Evolutionary conservation across 2,113 vertebrate species (phyloP), one percentile per base, ranked within the genome.

Genomic region (Blennius ocellaris): DNA sequence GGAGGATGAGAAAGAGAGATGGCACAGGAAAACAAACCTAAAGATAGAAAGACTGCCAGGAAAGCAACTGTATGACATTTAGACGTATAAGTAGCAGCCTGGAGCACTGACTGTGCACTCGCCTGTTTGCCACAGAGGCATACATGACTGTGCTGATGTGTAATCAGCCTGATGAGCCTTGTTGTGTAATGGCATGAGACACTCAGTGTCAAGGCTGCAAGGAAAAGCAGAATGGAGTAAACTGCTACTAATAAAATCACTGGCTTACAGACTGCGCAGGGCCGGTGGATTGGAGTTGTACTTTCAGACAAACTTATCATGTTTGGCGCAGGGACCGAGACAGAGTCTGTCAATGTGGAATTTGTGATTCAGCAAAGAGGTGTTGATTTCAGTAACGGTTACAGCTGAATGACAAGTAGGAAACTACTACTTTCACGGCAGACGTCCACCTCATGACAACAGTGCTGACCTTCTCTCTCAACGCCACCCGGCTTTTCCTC

Each of bases 81-180:
- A 51, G 71, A 62, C 64, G 71, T 76, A 47, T 54, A 72, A 80
- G 69, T 58, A 55, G 60, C 47, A 75, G 83, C 85, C 75, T 12
- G 14, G 43, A 84, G 82, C 69, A 37, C 5, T 38, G 60, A 55
- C 55, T 59, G 41, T 66, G 55, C 53, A 59, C 70, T 41, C 54
- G 54, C 65, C 74, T 77, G 50, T 39, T 52, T 59, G 59, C 71
- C 73, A 76, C 56, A 54, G 73, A 68, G 54, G 72, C 61, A 51
- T 45, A 65, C 43, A 53, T 52, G 69, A 85, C 57, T 63, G 40
- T 82, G 47, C 74, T 57, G 72, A 83, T 77, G 80, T 89, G 85
- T 82, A 85, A 87, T 84, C 45, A 77, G 78, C 74, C 79, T 87
- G 83, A 89, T 83, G 78, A 84, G 73, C 72, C 64, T 54, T 80